Evolutionary conservation across 2,888 invertebrate genomes (phyloP).

Genomic region (Deilephila elpenor): DNA sequence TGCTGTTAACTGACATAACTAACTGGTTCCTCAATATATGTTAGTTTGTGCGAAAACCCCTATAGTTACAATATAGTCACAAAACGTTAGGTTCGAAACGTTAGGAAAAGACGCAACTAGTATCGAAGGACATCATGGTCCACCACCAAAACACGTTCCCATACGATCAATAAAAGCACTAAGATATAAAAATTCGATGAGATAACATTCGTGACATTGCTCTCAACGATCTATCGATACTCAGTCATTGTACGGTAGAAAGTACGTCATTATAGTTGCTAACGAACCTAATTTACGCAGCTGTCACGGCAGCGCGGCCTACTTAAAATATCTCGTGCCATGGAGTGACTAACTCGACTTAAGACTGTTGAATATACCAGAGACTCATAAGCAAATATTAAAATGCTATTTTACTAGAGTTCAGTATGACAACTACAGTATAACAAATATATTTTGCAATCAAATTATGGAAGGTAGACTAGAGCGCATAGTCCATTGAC

Average conservation of each 20-base stretch:
- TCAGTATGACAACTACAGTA: too few relatives aligned
- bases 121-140: too few relatives aligned
- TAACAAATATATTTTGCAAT: too few relatives aligned
- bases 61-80: too few relatives aligned
- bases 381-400: too few relatives aligned
- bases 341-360: neutral
- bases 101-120: too few relatives aligned
- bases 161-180: neutral
- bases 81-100: too few relatives aligned
- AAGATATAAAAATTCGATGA: neutral
- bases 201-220: constrained; percentile 7
- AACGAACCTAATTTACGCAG: constrained; percentile 23
- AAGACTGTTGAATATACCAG: neutral
- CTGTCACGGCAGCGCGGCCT: constrained; percentile 8
- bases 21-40: too few relatives aligned
- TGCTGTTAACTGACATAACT: neutral
- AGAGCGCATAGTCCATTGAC: too few relatives aligned
- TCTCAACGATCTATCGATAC: neutral
- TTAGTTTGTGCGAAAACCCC: too few relatives aligned
- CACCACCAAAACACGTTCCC: neutral
- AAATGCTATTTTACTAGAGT: too few relatives aligned
- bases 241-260: neutral
- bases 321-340: constrained; percentile 4
- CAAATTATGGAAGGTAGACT: too few relatives aligned
- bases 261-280: constrained; percentile 18